phyloP scores from a whole-genome alignment of 2,797 vertebrate genomes.

The Lepilemur ruficaudatus region DNA sequence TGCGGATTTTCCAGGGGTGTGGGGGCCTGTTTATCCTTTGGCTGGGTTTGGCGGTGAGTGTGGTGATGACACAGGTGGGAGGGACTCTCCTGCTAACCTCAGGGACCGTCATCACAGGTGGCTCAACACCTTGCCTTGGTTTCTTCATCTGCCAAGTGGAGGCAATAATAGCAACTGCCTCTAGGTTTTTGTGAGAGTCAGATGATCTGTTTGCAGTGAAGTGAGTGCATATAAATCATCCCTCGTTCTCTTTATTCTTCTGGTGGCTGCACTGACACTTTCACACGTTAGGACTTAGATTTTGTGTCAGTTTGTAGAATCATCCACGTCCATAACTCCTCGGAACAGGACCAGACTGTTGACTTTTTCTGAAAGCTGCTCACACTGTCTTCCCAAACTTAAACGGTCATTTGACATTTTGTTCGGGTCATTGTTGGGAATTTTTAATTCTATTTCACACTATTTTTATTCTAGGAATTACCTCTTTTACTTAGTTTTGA shows the following conservation, averaged over 20 bases:
- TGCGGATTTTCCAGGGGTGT: background rate
- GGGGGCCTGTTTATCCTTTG: background rate
- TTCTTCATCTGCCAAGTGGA: background rate
- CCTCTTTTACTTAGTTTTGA: background rate
- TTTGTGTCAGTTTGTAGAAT: background rate
- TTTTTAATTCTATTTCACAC: background rate
- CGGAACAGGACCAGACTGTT: too few relatives aligned
- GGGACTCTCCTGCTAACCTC: too few relatives aligned
- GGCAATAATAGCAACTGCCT: background rate
- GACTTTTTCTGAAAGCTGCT: too few relatives aligned
- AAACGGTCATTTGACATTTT: background rate
- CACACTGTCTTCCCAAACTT: background rate
- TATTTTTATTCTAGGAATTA: background rate
- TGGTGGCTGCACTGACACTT: background rate
- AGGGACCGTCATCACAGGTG: background rate
- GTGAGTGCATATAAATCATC: background rate
- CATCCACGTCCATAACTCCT: background rate
- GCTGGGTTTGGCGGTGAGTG: background rate
- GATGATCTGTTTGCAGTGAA: background rate
- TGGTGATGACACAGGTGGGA: too few relatives aligned
- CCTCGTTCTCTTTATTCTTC: background rate
- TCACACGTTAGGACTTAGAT: background rate
- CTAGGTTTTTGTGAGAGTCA: too few relatives aligned
- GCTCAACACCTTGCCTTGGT: background rate
- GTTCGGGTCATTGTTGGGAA: background rate